phyloP scores from a whole-genome alignment of 2,113 vertebrate species.

The Phaethornis superciliosus region DNA sequence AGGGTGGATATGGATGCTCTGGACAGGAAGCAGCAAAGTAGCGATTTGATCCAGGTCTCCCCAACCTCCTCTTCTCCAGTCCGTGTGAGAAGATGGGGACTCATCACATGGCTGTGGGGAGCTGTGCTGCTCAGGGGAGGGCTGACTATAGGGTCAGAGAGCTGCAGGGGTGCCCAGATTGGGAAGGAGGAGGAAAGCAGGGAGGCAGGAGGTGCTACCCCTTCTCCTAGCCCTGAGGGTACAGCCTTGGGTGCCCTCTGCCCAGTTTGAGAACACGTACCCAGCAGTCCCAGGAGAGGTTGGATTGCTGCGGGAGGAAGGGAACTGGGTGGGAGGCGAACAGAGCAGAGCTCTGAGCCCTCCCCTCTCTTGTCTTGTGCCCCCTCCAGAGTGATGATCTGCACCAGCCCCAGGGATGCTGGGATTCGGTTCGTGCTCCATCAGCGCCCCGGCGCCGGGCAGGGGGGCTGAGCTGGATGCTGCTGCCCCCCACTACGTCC shows the following conservation, averaged over 20 bases:
- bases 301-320: background rate
- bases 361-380: background rate
- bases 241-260: accelerated
- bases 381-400: slow-evolving; percentile 87
- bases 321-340: accelerated
- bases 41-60: background rate
- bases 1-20: background rate
- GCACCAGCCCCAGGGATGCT: slow-evolving; percentile 81
- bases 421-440: slow-evolving; percentile 83
- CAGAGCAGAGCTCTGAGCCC: background rate
- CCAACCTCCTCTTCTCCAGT: background rate
- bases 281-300: accelerated
- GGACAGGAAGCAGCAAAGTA: accelerated
- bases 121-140: background rate
- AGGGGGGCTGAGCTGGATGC: slow-evolving; percentile 65
- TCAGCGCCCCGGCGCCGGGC: slow-evolving; percentile 61
- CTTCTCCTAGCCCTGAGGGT: no score
- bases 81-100: accelerated
- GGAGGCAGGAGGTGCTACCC: background rate
- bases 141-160: background rate
- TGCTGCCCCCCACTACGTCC: slow-evolving; percentile 69
- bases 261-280: background rate
- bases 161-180: background rate
- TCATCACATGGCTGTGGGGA: accelerated
- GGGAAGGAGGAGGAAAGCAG: background rate